Base-by-base conservation (phyloP, 1,140 invertebrate genomes). In the Nilaparvata lugens region DNA sequence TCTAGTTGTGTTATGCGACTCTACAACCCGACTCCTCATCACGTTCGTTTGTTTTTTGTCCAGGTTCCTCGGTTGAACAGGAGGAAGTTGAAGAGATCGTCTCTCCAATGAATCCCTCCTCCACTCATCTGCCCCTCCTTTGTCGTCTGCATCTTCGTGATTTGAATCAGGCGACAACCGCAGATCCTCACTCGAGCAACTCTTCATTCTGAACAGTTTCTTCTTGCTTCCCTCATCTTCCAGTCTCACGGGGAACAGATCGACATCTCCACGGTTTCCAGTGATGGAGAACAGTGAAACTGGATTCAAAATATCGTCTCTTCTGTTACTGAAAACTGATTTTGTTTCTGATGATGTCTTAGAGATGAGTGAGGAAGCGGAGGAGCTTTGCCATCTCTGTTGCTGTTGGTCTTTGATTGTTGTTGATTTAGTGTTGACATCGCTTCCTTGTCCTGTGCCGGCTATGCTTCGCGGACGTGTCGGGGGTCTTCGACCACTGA, bases 81-180 rank as follows among this genome's bases (percentile, higher is more conserved):
- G 79, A 0, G 81, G 77, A 67, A 82, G 80, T 68, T 86, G 81
- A 43, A 87, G 74, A 11, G 83, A 86, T 55, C 80, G 69, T 38
- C 81, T 75, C 19, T 79, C 70, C 66, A 79, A 81, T 16, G 77
- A 79, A 19, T 79, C 77, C 56, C 79, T 71, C 58, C 76, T 75
- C 83, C 82, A 84, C 64, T 80, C 43, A 14, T 38, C 58, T 54
- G 35, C 21, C 4, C 48, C 28, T 0, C n/a, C 16, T 2, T 52
- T 42, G 5, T 42, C 56, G 6, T 24, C 40, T 2, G 51, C 43
- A n/a, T 58, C 24, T 28, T 59, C 57, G 6, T 59, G 35, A 2
- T 62, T 57, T 14, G 56, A 13, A 4, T 53, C 56, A 18, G 40
- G 52, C 13, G 45, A 48, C 9, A 48, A 23, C 6, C 45, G 40